Conservation (phyloP, 2,113 vertebrate genomes). For the Corydoras sp. region DNA sequence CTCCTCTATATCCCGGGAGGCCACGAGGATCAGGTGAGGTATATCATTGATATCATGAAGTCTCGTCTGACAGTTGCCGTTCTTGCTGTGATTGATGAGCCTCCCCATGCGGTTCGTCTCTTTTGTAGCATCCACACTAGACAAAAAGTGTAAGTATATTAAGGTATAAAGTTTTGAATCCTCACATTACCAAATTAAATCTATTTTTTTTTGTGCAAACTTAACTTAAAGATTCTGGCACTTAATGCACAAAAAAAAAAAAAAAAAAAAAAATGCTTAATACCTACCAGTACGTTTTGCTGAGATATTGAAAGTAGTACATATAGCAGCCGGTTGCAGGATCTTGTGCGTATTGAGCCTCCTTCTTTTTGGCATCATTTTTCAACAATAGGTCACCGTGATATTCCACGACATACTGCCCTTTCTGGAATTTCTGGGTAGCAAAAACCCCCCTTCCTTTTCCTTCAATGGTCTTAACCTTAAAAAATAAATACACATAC, state of each 20-base stretch:
- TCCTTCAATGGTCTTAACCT: slow-evolving; percentile 89
- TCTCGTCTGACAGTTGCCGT: slow-evolving; percentile 94
- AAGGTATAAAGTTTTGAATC: too few relatives aligned
- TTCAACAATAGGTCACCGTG: slow-evolving; percentile 89
- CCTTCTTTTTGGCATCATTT: slow-evolving; percentile 82
- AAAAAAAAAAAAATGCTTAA: neutral
- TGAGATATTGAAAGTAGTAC: slow-evolving; percentile 98
- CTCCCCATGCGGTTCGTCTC: slow-evolving; percentile 83
- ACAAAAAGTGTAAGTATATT: too few relatives aligned
- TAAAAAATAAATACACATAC: too few relatives aligned
- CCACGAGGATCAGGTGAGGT: slow-evolving; percentile 94
- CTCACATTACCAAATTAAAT: too few relatives aligned
- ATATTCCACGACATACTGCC: slow-evolving; percentile 95
- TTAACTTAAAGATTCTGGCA: too few relatives aligned
- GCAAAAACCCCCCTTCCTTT: slow-evolving; percentile 86
- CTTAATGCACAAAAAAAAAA: too few relatives aligned
- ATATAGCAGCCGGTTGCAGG: slow-evolving; percentile 95
- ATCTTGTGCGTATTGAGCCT: slow-evolving; percentile 84
- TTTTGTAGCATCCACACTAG: slow-evolving; percentile 88
- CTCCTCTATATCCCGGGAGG: slow-evolving; percentile 82
- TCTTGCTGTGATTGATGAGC: slow-evolving; percentile 95
- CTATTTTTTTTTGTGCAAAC: too few relatives aligned
- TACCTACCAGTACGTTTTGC: slow-evolving; percentile 92
- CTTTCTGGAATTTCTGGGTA: slow-evolving; percentile 80
- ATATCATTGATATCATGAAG: slow-evolving; percentile 84